Conservation (phyloP, 2,888 invertebrate genomes). For the Miltochrista miniata region DNA sequence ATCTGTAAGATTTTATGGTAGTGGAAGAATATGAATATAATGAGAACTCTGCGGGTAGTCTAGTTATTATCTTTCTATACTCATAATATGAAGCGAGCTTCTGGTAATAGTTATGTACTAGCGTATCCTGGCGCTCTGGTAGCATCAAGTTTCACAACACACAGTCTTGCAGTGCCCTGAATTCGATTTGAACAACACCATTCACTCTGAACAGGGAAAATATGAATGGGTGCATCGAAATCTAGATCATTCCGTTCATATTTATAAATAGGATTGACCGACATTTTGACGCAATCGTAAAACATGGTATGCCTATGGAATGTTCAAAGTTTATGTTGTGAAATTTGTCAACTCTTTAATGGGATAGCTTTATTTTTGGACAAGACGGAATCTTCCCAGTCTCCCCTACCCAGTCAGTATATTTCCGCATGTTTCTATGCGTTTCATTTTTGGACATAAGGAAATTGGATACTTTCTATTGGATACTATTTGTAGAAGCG, state of each 20-base stretch:
- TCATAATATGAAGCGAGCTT: too few relatives aligned
- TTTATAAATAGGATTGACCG: constrained; percentile 8
- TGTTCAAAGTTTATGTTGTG: constrained; percentile 4
- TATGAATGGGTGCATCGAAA: constrained; percentile 27
- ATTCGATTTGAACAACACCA: constrained; percentile 1
- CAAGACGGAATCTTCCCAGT: background rate
- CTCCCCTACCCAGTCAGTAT: too few relatives aligned
- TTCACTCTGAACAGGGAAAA: constrained; percentile 13
- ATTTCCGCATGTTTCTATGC: too few relatives aligned
- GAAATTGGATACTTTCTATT: too few relatives aligned
- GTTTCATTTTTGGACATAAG: too few relatives aligned
- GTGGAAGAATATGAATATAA: too few relatives aligned
- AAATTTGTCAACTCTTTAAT: background rate
- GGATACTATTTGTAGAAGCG: too few relatives aligned
- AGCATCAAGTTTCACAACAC: background rate
- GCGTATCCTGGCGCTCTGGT: too few relatives aligned
- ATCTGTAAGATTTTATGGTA: too few relatives aligned
- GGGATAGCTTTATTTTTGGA: background rate
- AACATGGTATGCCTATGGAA: constrained; percentile 2
- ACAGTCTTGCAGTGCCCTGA: background rate
- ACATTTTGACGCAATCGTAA: constrained; percentile 4
- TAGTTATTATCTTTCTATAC: too few relatives aligned
- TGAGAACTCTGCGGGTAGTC: too few relatives aligned
- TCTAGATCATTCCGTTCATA: constrained; percentile 16
- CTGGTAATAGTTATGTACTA: too few relatives aligned